Evolutionary conservation across 1,140 invertebrate species (phyloP).

Genomic region (Drosophila bifasciata): DNA sequence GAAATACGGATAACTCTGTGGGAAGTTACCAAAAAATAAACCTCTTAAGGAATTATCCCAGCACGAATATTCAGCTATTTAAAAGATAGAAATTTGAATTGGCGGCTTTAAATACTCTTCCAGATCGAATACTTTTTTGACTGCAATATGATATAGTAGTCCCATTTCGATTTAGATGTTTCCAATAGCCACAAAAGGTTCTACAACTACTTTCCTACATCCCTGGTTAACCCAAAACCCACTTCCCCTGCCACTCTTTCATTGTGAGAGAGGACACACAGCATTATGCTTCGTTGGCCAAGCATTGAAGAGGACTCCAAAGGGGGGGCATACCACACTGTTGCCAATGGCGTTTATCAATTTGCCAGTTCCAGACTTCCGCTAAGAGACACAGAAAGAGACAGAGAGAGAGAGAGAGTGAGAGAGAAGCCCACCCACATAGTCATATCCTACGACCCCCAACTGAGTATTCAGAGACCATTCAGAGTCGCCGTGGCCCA

Average conservation of each 20-base stretch:
- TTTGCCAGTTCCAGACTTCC: conserved; percentile 58
- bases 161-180: no score
- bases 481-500: conserved; percentile 52
- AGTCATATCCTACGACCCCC: conserved; percentile 21
- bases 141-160: no score
- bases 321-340: conserved; percentile 22
- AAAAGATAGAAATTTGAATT: background rate
- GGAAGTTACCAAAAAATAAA: background rate
- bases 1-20: conserved; percentile 11
- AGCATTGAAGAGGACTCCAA: conserved; percentile 5
- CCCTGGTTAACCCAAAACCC: conserved; percentile 22
- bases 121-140: no score
- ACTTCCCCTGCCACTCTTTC: conserved; percentile 18
- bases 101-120: background rate
- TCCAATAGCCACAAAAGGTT: no score
- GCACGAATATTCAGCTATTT: no score
- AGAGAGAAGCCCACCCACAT: conserved; percentile 62
- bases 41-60: no score
- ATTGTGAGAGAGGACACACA: conserved; percentile 21
- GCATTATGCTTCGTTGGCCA: conserved; percentile 45
- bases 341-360: conserved; percentile 80
- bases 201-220: background rate
- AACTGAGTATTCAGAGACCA: conserved; percentile 4
- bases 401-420: conserved; percentile 7
- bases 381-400: conserved; percentile 21